These are phyloP conservation scores for Trinectes maculatus DNA, from an alignment of 2,113 vertebrate genomes.

Conservation along the genomic window DNA sequence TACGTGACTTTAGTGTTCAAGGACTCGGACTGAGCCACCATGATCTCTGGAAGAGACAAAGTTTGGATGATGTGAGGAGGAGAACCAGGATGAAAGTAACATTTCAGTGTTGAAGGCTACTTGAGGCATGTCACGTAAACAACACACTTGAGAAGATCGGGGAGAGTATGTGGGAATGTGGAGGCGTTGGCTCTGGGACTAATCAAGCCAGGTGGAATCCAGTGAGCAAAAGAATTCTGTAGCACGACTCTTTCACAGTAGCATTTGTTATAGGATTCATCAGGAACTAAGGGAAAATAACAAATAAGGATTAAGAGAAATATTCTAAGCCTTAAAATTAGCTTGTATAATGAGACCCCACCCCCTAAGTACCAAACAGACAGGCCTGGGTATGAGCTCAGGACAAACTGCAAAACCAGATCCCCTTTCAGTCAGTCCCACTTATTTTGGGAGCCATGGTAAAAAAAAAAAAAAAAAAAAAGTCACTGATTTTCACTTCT, in stretches of 20 bases:
- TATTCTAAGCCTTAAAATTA: constrained; percentile 74
- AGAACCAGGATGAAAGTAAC: not conserved
- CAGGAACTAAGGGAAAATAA: constrained; percentile 32
- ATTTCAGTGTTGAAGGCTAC: not conserved
- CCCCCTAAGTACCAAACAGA: not conserved
- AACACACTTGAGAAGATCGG: not conserved
- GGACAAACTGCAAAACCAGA: constrained; percentile 64
- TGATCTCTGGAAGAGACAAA: constrained; percentile 51
- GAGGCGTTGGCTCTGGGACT: constrained; percentile 57
- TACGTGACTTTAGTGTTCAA: constrained; percentile 1
- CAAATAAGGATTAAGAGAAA: constrained; percentile 39
- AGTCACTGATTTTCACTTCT: constrained; percentile 5
- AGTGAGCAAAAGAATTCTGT: constrained; percentile 60
- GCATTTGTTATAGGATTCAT: constrained; percentile 68
- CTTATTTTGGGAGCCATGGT: constrained; percentile 23
- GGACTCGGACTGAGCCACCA: constrained; percentile 25
- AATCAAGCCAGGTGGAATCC: constrained; percentile 48
- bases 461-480: not conserved
- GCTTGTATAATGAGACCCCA: constrained; percentile 40
- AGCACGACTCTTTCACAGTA: constrained; percentile 76
- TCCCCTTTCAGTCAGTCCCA: constrained; percentile 6
- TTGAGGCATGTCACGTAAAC: not conserved
- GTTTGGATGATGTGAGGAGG: not conserved
- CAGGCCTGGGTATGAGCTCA: constrained; percentile 66
- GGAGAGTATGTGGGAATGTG: constrained; percentile 18